These are phyloP conservation scores for Elephantulus edwardii DNA, from an alignment of 2,113 vertebrate species.

Conservation along the genomic window DNA sequence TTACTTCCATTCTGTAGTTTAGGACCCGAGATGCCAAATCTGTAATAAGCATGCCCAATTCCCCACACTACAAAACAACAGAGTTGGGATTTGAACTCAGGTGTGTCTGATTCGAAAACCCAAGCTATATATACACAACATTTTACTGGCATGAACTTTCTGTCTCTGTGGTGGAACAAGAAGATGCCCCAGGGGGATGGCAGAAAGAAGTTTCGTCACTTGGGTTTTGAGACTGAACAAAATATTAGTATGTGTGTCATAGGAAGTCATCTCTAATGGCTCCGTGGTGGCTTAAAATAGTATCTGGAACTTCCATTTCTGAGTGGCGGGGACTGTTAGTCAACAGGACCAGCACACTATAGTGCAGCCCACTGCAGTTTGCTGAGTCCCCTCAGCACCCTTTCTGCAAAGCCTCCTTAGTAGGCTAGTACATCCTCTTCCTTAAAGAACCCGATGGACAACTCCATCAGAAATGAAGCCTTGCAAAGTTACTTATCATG, in stretches of 20 bases:
- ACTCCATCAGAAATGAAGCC: constrained; percentile 12
- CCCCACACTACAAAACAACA: not conserved
- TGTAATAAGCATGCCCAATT: constrained; percentile 3
- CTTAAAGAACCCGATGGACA: not conserved
- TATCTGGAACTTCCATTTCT: constrained; percentile 57
- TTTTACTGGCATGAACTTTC: constrained; percentile 19
- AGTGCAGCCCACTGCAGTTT: not conserved
- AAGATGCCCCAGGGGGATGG: not conserved
- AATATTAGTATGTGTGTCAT: constrained; percentile 69
- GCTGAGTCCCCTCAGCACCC: not conserved
- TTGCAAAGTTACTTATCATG: constrained; percentile 43
- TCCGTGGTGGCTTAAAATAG: constrained; percentile 61
- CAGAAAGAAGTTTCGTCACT: constrained; percentile 48
- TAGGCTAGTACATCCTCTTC: not conserved
- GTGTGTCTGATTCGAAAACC: not conserved
- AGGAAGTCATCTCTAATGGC: constrained; percentile 61
- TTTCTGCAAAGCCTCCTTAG: not conserved
- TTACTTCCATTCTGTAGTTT: not conserved
- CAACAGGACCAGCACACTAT: accelerated
- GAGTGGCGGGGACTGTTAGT: constrained; percentile 22
- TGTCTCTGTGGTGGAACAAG: constrained; percentile 6
- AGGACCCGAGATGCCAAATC: constrained; percentile 32
- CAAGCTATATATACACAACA: constrained; percentile 16
- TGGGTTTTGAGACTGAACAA: constrained; percentile 54
- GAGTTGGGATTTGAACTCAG: constrained; percentile 39